Evolutionary conservation across 2,113 vertebrate genomes (phyloP), one percentile per base, ranked within the genome.

Genomic region (Sinocyclocheilus grahami): DNA sequence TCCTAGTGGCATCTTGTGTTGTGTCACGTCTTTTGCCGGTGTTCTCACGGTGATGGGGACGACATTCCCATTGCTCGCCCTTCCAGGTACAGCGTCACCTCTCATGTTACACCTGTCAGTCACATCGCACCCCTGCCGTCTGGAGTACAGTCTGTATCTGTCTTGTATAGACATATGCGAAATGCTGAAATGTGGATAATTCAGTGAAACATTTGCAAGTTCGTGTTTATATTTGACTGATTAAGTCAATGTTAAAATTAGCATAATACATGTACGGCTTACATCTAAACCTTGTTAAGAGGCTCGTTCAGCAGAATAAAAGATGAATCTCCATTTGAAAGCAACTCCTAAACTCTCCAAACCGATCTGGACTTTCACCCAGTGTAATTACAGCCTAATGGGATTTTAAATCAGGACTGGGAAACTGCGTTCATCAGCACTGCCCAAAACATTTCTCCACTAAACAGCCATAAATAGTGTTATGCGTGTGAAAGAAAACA

Each of bases 21-120:
- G 71, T 63, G 58, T 6, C 71, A 74, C 27, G 48, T n/a, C 69
- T 76, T 83, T 90, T 90, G 6, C 46, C 75, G 20, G 55, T 18
- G 62, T 86, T 82, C 89, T 88, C 89, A 84, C 87, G 86, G 90
- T 94, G 92, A 93, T 85, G 85, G 88, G 87, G 84, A 88, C 93
- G 90, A 92, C 92, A 91, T 90, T 91, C 89, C 91, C 91, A 92
- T 90, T 88, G 63, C 90, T 91, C 89, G 87, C 85, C 86, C 90
- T 92, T 90, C 93, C 91, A 89, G 91, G 88, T 92, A 74, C 86
- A 86, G 89, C 89, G 88, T 92, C 93, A 89, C 90, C 85, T 86
- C 89, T 89, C 89, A 89, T 92, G 92, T 92, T 93, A 85, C 85
- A 86, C 89, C 90, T 89, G 92, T 92, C 94, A 92, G 86, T 93